Base-by-base conservation (phyloP, 2,113 vertebrate genomes). In the Phyllostomus discolor region DNA sequence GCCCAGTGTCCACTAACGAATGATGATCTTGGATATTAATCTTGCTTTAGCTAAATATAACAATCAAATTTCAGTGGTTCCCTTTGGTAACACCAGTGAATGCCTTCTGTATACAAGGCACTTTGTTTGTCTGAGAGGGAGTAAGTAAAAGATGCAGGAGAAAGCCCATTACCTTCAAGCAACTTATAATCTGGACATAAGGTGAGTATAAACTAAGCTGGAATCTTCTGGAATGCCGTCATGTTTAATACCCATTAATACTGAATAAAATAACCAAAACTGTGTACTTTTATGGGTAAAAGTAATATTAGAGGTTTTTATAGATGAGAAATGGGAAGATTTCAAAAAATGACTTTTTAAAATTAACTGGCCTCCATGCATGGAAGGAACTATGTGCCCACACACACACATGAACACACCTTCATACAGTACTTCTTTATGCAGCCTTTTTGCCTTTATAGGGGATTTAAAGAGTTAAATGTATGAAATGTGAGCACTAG, bases 31-130 rank as follows among this genome's bases (percentile, higher is more conserved):
- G 70, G 59, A 79, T 54, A 73, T 85, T 95, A 87, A 91, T n/a
- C 10, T 86, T 95, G n/a, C n/a, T 41, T 92, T 92, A 66, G 38
- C 17, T 94, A 86, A 94, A 84, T 41, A 95, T 15, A 70, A 70
- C 7, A 73, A 96, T 73, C 79, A 94, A 81, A 76, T 94, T 59
- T 88, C 66, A 95, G 52, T 57, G 38, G 81, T 81, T 48, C 66
- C 19, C 33, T 85, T 94, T 26, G 75, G 43, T 52, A n/a, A 46
- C 8, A 5, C 41, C 31, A 78, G 28, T 24, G 69, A 92, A 43
- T 80, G 41, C 26, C 73, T 90, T 6, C 33, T 33, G 59, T 59
- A 79, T 66, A 66, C 26, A 84, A 83, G 16, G 35, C 9, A 87
- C 80, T 96, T 95, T 94, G 54, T 62, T 81, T 92, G 11, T 88